Evolutionary conservation across 2,113 vertebrate species (phyloP).

Genomic region (Oxyura jamaicensis): DNA sequence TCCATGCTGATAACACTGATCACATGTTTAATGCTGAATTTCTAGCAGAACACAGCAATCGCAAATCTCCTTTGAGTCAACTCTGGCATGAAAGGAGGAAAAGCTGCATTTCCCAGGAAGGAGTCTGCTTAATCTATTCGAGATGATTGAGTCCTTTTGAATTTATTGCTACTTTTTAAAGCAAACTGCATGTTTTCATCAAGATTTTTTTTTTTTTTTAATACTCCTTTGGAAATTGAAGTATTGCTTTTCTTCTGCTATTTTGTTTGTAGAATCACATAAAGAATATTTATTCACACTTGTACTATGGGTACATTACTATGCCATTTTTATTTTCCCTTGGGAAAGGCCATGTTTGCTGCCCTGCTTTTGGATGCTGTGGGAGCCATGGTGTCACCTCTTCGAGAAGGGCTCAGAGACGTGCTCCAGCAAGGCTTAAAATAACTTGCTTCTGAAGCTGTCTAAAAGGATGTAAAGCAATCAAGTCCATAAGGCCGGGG

Average conservation of each 20-base stretch:
- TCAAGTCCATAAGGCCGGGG: neutral
- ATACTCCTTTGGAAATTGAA: neutral
- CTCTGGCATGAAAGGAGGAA: neutral
- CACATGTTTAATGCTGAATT: neutral
- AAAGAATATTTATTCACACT: neutral
- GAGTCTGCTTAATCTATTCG: neutral
- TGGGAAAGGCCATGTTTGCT: neutral
- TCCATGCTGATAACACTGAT: too few species aligned
- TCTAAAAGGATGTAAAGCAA: neutral
- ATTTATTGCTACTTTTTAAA: neutral
- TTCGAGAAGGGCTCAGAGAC: neutral
- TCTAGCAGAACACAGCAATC: neutral
- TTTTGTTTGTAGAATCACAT: neutral
- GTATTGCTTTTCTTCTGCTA: neutral
- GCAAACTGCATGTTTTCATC: neutral
- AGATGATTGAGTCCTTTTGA: neutral
- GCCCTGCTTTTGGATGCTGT: neutral
- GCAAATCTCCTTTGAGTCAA: neutral
- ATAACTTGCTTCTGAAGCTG: neutral
- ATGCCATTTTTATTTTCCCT: neutral
- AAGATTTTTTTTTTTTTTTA: neutral
- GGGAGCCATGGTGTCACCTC: neutral
- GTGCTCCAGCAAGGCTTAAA: neutral
- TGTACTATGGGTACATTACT: neutral
- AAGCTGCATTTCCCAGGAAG: neutral